Evolutionary conservation across 1,140 invertebrate species (phyloP).

Genomic region (Lasioglossum baleicum): DNA sequence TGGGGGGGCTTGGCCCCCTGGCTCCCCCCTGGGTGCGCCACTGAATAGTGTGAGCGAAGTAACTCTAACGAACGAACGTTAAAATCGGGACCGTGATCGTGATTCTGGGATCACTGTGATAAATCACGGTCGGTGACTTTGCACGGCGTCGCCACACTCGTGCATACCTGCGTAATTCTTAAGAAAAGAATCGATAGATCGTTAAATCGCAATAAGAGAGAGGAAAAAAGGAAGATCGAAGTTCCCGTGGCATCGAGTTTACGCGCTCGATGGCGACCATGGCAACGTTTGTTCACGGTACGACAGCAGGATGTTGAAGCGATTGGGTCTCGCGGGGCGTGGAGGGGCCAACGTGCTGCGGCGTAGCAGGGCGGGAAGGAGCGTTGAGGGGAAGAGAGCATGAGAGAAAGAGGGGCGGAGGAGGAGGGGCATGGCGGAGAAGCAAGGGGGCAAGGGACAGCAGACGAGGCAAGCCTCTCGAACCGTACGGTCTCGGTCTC

Average conservation of each 20-base stretch:
- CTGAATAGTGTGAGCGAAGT: too few relatives aligned
- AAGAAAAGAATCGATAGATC: background rate
- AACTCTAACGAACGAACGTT: too few relatives aligned
- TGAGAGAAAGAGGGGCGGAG: too few relatives aligned
- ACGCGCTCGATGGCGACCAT: slow-evolving; percentile 55
- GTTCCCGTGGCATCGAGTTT: slow-evolving; percentile 46
- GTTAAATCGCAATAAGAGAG: background rate
- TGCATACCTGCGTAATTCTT: too few relatives aligned
- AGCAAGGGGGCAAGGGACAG: slow-evolving; percentile 12
- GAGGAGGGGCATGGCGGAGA: background rate
- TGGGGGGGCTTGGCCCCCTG: too few relatives aligned
- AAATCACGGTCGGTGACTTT: too few relatives aligned
- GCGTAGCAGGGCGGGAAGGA: background rate
- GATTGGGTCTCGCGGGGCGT: slow-evolving; percentile 7
- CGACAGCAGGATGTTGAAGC: slow-evolving; percentile 32
- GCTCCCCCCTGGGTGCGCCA: too few relatives aligned
- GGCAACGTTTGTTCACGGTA: slow-evolving; percentile 52
- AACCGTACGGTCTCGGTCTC: slow-evolving; percentile 33
- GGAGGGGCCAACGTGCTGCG: background rate
- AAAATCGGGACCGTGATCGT: too few relatives aligned
- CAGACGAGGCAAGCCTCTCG: slow-evolving; percentile 54
- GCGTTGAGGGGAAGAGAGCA: background rate
- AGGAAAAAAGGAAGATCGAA: slow-evolving; percentile 4
- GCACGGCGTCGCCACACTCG: too few relatives aligned
- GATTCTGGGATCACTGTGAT: too few relatives aligned